Evolutionary conservation across 2,797 vertebrate genomes (phyloP).

Genomic region (Podarcis lilfordi): DNA sequence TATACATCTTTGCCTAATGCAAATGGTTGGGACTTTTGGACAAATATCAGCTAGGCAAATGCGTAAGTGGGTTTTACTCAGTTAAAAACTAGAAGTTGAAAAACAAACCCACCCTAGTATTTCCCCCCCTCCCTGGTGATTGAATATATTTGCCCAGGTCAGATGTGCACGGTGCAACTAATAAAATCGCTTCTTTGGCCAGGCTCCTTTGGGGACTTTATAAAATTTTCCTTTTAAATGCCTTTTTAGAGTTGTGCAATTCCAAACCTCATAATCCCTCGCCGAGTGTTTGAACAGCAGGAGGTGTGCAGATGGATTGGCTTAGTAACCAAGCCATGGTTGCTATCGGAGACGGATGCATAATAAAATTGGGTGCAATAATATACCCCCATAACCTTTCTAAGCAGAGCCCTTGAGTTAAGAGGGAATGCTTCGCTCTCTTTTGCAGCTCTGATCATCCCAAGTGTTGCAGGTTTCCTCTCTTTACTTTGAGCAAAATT

Average conservation of each 20-base stretch:
- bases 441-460: slow-evolving; percentile 75
- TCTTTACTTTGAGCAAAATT: slow-evolving; percentile 72
- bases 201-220: neutral
- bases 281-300: neutral
- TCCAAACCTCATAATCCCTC: neutral
- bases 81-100: slow-evolving; percentile 12
- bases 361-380: too few species aligned
- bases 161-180: neutral
- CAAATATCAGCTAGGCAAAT: neutral
- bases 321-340: neutral
- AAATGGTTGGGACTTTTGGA: neutral
- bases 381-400: neutral
- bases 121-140: too few species aligned
- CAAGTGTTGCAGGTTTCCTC: slow-evolving; percentile 78
- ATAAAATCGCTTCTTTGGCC: neutral
- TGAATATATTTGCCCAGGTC: neutral
- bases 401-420: neutral
- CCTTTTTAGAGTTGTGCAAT: neutral
- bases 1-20: neutral
- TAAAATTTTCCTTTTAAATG: neutral
- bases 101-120: too few species aligned
- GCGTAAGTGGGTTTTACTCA: neutral
- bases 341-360: neutral
- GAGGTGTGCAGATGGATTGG: neutral
- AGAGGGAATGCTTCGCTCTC: slow-evolving; percentile 17